Evolutionary conservation across 1,140 invertebrate species (phyloP).

Genomic region (Platorchestia sp.): DNA sequence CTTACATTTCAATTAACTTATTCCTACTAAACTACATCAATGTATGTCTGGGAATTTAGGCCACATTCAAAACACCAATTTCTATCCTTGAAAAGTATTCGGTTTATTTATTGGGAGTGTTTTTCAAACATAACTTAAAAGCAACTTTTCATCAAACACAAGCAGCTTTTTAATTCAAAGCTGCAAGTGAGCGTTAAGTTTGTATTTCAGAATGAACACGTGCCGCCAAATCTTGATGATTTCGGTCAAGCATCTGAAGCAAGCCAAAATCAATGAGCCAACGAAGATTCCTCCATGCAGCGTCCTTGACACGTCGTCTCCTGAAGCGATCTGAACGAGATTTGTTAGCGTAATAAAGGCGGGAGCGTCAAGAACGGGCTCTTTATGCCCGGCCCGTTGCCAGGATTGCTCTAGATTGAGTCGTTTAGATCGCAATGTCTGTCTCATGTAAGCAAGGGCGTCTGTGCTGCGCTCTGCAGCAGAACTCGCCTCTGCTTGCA

Average conservation of each 20-base stretch:
- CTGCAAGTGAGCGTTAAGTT: neutral
- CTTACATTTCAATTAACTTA: neutral
- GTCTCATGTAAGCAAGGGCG: neutral
- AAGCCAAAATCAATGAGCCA: neutral
- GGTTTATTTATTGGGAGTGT: neutral
- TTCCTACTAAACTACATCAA: neutral
- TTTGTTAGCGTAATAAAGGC: slow-evolving; percentile 53
- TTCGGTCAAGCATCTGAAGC: slow-evolving; percentile 5
- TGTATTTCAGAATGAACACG: neutral
- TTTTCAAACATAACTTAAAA: neutral
- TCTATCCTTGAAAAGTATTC: neutral
- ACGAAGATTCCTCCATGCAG: neutral
- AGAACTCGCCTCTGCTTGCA: neutral
- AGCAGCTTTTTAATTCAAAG: neutral
- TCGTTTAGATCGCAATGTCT: slow-evolving; percentile 3
- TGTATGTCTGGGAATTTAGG: neutral
- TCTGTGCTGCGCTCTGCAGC: neutral
- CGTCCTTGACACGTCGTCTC: slow-evolving; percentile 25
- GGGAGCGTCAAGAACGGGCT: slow-evolving; percentile 20
- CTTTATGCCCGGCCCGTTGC: slow-evolving; percentile 16
- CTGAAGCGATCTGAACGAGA: slow-evolving; percentile 39
- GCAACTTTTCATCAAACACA: neutral
- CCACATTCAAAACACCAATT: neutral
- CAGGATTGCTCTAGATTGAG: slow-evolving; percentile 38
- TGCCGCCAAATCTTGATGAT: neutral